These are phyloP conservation scores for Celastrina argiolus DNA, from an alignment of 2,888 invertebrate species.

Conservation along the genomic window DNA sequence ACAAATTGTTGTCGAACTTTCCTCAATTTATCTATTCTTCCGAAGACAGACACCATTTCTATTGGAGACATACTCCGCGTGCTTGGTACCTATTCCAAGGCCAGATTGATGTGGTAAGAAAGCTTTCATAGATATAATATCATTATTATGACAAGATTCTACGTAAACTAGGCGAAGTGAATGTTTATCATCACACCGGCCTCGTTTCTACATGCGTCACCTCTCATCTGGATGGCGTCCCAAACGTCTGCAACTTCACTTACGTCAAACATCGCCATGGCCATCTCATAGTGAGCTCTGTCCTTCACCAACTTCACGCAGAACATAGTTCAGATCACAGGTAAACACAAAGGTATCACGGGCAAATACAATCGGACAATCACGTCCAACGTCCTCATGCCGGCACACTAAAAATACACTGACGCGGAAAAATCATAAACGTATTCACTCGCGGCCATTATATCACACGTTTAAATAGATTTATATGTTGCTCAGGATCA, in stretches of 20 bases:
- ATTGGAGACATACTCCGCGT: too few species aligned
- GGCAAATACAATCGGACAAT: conserved; percentile 68
- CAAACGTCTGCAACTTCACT: conserved; percentile 62
- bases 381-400: conserved; percentile 67
- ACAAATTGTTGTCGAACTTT: too few species aligned
- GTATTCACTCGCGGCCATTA: conserved; percentile 71
- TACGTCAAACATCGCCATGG: conserved; percentile 59
- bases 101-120: background rate
- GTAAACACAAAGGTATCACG: conserved; percentile 40
- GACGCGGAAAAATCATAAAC: conserved; percentile 70
- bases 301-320: conserved; percentile 64
- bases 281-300: conserved; percentile 63
- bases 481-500: conserved; percentile 58
- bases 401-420: conserved; percentile 70
- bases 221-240: conserved; percentile 48
- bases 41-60: too few species aligned
- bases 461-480: conserved; percentile 71
- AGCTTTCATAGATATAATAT: background rate
- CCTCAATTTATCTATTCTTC: too few species aligned
- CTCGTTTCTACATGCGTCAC: conserved; percentile 33
- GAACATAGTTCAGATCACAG: conserved; percentile 50
- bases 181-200: background rate
- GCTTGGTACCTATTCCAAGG: too few species aligned
- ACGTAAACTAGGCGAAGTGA: background rate
- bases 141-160: background rate